Conservation (phyloP, 1,140 invertebrate genomes). For the Drosophila auraria region DNA sequence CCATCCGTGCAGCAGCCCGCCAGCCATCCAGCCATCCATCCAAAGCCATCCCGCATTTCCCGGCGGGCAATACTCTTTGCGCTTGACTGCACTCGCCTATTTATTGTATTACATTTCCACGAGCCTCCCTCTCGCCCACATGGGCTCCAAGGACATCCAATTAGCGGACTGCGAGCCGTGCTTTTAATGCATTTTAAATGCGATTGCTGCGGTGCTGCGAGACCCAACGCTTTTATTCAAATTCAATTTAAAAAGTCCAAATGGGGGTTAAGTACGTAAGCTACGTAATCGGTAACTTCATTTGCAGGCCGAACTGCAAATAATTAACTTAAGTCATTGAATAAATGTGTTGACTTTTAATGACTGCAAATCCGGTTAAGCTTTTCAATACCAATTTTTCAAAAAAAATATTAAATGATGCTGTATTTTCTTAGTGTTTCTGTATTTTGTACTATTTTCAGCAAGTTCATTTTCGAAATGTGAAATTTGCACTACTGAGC, state of each 20-base stretch:
- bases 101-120: constrained; percentile 61
- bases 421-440: too few species aligned
- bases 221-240: constrained; percentile 3
- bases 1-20: constrained; percentile 10
- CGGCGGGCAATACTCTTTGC: constrained; percentile 63
- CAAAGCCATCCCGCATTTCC: constrained; percentile 37
- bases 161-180: constrained; percentile 22
- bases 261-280: constrained; percentile 8
- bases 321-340: neutral
- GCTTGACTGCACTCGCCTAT: constrained; percentile 59
- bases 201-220: constrained; percentile 4
- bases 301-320: neutral
- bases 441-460: too few species aligned
- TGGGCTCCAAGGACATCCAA: constrained; percentile 28
- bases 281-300: constrained; percentile 13
- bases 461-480: too few species aligned
- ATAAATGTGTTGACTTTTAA: too few species aligned
- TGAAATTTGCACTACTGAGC: too few species aligned
- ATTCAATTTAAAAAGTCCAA: constrained; percentile 26
- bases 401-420: too few species aligned
- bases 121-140: constrained; percentile 4
- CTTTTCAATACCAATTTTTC: too few species aligned
- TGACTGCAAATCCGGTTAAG: too few species aligned
- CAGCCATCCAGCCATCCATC: constrained; percentile 2
- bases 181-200: constrained; percentile 34